Conservation (phyloP, 2,113 vertebrate genomes). For the Abramis brama region DNA sequence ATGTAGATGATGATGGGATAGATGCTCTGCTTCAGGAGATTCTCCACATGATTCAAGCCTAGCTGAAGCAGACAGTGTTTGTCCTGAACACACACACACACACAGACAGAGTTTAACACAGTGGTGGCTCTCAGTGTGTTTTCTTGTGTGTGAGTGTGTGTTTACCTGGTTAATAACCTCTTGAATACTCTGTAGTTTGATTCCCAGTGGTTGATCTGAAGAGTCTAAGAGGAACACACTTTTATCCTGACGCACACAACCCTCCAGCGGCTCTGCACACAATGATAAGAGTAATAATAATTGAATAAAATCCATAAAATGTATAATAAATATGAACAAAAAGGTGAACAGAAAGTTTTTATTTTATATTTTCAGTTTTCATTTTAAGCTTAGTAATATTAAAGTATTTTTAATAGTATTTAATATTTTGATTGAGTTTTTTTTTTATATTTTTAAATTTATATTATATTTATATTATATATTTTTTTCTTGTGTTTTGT, state of each 20-base stretch:
- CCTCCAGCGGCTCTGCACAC: slow-evolving; percentile 68
- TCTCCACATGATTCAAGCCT: slow-evolving; percentile 70
- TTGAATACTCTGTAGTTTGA: slow-evolving; percentile 75
- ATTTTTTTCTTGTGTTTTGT: neutral
- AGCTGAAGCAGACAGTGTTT: slow-evolving; percentile 78
- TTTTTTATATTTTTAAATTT: neutral
- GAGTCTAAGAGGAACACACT: slow-evolving; percentile 71
- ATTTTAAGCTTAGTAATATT: neutral
- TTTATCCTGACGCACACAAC: slow-evolving; percentile 64
- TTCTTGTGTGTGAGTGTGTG: slow-evolving; percentile 2
- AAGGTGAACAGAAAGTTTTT: neutral
- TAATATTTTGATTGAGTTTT: no score
- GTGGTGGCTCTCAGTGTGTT: neutral
- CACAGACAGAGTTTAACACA: neutral
- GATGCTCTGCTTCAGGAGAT: slow-evolving; percentile 72
- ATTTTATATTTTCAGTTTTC: neutral
- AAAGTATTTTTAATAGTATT: no score
- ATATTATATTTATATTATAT: no score
- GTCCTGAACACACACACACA: slow-evolving; percentile 62
- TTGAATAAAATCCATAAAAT: neutral
- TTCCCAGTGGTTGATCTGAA: slow-evolving; percentile 65
- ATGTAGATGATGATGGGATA: slow-evolving; percentile 79
- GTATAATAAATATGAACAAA: neutral
- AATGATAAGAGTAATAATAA: neutral
- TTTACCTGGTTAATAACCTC: slow-evolving; percentile 75